Evolutionary conservation across 1,140 invertebrate species (phyloP).

Genomic region (Triops cancriformis): DNA sequence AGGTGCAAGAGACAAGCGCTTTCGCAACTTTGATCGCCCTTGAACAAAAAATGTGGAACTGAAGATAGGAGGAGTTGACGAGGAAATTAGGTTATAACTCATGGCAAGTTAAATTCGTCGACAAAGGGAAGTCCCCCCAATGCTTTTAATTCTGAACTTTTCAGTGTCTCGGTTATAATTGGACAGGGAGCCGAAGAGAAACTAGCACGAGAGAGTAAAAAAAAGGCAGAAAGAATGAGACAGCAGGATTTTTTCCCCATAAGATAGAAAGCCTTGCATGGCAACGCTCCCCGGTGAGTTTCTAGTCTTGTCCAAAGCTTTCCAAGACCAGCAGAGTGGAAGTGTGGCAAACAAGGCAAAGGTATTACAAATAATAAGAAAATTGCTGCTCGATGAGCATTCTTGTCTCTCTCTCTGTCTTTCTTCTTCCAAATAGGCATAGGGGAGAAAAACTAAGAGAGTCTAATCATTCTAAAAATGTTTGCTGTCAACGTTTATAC

Average conservation of each 20-base stretch:
- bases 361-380: conserved; percentile 11
- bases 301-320: background rate
- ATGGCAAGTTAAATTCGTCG: background rate
- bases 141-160: no score
- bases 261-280: background rate
- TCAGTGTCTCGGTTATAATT: background rate
- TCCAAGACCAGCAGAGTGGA: background rate
- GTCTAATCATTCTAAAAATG: no score
- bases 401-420: background rate
- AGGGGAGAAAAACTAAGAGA: no score
- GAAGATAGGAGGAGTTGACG: background rate
- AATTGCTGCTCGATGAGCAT: background rate
- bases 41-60: no score
- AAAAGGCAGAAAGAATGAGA: conserved; percentile 15
- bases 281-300: background rate
- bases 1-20: no score
- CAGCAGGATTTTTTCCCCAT: conserved; percentile 12
- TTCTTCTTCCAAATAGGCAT: no score
- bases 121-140: background rate
- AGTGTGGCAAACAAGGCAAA: background rate
- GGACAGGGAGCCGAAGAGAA: conserved; percentile 18
- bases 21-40: no score
- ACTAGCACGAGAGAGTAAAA: conserved; percentile 17
- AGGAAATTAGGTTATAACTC: conserved; percentile 1
- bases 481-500: no score